phyloP scores from a whole-genome alignment of 2,888 invertebrate species.

The Plagiodera versicolora region DNA sequence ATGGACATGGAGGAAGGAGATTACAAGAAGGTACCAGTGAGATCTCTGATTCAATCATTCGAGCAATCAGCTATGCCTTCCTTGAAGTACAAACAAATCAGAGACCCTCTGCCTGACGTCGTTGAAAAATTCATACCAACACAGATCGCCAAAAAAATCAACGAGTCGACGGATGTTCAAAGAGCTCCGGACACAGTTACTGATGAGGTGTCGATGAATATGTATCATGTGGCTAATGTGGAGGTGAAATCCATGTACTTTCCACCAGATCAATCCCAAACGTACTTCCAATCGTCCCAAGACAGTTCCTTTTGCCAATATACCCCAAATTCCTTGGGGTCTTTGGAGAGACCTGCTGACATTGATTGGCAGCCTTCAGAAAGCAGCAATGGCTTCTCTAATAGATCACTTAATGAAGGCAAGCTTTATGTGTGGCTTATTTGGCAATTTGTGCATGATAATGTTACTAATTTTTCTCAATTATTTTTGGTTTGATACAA shows the following conservation, averaged over 20 bases:
- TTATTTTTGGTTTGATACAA: too few relatives aligned
- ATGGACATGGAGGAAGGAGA: constrained; percentile 40
- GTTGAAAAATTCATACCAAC: constrained; percentile 41
- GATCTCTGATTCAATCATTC: constrained; percentile 61
- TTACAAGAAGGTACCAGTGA: constrained; percentile 55
- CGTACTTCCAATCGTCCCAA: constrained; percentile 41
- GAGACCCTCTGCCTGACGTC: constrained; percentile 48
- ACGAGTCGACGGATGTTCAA: background rate
- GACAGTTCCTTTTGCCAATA: constrained; percentile 53
- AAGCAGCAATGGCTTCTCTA: constrained; percentile 16
- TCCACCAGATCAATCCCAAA: constrained; percentile 38
- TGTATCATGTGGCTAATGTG: constrained; percentile 51
- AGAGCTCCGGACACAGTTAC: constrained; percentile 35
- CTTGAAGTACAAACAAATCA: constrained; percentile 59
- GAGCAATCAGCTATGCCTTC: constrained; percentile 64
- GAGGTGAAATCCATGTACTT: constrained; percentile 48
- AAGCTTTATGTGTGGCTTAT: background rate
- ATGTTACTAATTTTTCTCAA: too few relatives aligned
- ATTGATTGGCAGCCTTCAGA: constrained; percentile 16
- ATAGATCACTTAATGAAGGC: constrained; percentile 6
- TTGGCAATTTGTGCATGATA: background rate
- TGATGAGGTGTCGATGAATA: constrained; percentile 49
- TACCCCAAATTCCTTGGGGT: constrained; percentile 26
- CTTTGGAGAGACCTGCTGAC: constrained; percentile 19
- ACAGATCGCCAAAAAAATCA: constrained; percentile 8